These are phyloP conservation scores for Drosophila rhopaloa DNA, from an alignment of 1,140 invertebrate species.

Conservation along the genomic window DNA sequence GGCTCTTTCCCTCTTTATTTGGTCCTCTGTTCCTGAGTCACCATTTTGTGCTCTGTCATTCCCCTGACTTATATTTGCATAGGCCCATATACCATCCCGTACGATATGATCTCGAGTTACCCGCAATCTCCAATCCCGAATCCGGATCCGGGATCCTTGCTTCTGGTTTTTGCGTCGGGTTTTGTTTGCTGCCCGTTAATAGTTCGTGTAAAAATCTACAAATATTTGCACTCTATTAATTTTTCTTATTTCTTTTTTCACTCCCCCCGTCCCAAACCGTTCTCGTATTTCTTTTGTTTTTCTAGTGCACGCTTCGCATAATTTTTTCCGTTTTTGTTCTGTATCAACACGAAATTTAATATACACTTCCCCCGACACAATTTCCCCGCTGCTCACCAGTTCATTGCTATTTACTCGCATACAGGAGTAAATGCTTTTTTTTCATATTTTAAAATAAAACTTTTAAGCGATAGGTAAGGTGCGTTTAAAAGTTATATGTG, in stretches of 20 bases:
- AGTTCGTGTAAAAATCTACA: constrained; percentile 84
- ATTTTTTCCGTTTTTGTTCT: constrained; percentile 47
- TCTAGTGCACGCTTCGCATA: constrained; percentile 73
- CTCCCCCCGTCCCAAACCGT: constrained; percentile 15
- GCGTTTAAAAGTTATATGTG: neutral
- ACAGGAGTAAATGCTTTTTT: constrained; percentile 46
- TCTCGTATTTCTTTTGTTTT: constrained; percentile 65
- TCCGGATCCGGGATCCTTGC: constrained; percentile 32
- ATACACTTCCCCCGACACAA: constrained; percentile 31
- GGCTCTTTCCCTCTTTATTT: constrained; percentile 4
- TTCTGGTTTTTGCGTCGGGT: constrained; percentile 14
- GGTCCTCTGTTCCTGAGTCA: neutral
- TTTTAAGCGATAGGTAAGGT: constrained; percentile 40
- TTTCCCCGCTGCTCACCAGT: constrained; percentile 12
- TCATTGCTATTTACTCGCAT: constrained; percentile 59
- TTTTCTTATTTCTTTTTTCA: constrained; percentile 63
- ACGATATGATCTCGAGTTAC: constrained; percentile 62
- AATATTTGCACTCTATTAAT: constrained; percentile 84
- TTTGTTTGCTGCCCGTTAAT: constrained; percentile 69
- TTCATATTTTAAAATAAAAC: constrained; percentile 56
- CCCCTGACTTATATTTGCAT: constrained; percentile 56
- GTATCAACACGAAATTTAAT: constrained; percentile 76
- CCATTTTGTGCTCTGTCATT: constrained; percentile 44
- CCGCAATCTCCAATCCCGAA: constrained; percentile 28
- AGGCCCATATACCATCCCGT: constrained; percentile 38